Conservation (phyloP, 2,797 vertebrate genomes). For the Eurystomus glaucurus region DNA sequence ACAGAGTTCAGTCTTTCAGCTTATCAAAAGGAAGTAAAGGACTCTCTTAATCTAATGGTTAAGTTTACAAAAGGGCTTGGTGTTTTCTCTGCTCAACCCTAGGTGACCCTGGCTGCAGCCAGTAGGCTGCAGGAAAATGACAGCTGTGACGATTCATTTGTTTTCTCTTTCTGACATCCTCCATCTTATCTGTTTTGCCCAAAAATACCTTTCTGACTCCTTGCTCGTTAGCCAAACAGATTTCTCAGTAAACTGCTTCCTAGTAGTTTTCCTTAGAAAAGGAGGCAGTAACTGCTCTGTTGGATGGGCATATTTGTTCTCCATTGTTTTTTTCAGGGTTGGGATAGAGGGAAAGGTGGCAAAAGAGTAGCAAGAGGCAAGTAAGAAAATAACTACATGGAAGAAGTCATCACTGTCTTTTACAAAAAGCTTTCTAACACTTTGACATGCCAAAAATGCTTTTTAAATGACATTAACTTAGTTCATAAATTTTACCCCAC, state of each 20-base stretch:
- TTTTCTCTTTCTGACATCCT: not conserved
- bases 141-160: fast-evolving
- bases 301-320: fast-evolving
- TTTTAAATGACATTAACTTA: not conserved
- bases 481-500: not conserved
- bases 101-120: not conserved
- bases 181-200: not conserved
- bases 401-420: not conserved
- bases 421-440: not conserved
- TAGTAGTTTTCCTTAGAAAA: not conserved
- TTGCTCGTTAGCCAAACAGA: not conserved
- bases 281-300: not conserved
- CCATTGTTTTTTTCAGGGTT: not conserved
- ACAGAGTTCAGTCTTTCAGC: not conserved
- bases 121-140: not conserved
- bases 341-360: fast-evolving
- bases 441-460: not conserved
- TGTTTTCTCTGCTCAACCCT: not conserved
- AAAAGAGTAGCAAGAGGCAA: not conserved
- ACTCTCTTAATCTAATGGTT: not conserved
- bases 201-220: not conserved
- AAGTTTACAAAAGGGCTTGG: not conserved
- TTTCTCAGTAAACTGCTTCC: not conserved
- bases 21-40: not conserved
- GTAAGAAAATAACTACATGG: not conserved